Evolutionary conservation across 2,113 vertebrate species (phyloP).

Genomic region (Anguilla japonica): DNA sequence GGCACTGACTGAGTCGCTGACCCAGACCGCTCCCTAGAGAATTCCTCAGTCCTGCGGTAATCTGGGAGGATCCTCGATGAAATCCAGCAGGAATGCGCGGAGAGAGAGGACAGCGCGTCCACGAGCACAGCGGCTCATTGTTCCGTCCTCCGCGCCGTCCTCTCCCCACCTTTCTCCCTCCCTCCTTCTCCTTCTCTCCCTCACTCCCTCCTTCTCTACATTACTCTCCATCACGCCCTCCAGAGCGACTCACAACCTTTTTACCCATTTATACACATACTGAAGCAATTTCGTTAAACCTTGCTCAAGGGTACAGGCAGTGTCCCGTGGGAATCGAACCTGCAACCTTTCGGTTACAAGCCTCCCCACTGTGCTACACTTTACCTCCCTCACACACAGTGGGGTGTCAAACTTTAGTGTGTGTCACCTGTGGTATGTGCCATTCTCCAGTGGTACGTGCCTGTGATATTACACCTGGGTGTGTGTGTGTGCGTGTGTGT

Average conservation of each 20-base stretch:
- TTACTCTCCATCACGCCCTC: no score
- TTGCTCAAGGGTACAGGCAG: no score
- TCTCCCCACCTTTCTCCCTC: not conserved
- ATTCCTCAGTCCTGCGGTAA: constrained; percentile 39
- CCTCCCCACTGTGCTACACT: no score
- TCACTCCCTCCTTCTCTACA: not conserved
- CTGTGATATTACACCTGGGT: no score
- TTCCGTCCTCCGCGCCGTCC: not conserved
- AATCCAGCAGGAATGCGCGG: constrained; percentile 21
- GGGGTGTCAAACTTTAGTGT: no score
- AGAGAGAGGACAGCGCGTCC: not conserved
- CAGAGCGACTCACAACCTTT: no score
- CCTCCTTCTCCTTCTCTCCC: not conserved
- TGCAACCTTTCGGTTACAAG: no score
- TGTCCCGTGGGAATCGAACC: no score
- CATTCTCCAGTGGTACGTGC: not conserved
- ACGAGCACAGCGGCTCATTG: not conserved
- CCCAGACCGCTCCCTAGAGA: not conserved
- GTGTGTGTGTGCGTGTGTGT: not conserved
- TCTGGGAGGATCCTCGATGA: constrained; percentile 27
- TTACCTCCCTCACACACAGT: not conserved
- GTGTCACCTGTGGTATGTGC: not conserved
- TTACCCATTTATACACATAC: no score
- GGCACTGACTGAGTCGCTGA: not conserved
- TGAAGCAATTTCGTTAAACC: no score